Base-by-base conservation (phyloP, 2,113 vertebrate species). In the Aleadryas rufinucha region DNA sequence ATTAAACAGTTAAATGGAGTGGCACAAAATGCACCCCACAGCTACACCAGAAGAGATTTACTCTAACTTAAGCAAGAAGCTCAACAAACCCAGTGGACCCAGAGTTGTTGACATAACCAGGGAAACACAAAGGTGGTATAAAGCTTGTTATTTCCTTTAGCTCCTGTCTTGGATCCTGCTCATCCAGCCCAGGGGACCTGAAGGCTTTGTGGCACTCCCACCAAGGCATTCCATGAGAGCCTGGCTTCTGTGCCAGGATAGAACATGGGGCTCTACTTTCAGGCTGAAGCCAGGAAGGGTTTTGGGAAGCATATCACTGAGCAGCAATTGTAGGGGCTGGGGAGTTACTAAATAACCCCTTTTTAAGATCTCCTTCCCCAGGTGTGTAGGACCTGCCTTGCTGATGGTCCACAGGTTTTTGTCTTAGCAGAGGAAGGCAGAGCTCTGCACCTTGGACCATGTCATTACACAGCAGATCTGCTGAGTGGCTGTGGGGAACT, bases 221-320 rank as follows among this genome's bases (percentile, higher is more conserved):
- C 18, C 9, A 2, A 9, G 45, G 20, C 1, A 1, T 30, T 44
- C 59, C 6, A 0, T 2, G 2, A n/a, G 61, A 57, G 16, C 23
- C 66, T 68, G 57, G 15, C 21, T 50, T 18, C 74, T 42, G 33
- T n/a, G 47, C 59, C 23, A 24, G 63, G 23, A 6, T 20, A 63
- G 44, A 68, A 11, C 54, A 30, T 18, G 45, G 14, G 35, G 10
- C 47, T 77, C 41, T 64, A 6, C 57, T 74, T 70, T 74, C n/a
- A 77, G 63, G 31, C 54, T 69, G 71, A 12, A 3, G 4, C 16
- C 76, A 54, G 56, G 45, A 59, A 74, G 45, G 31, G 10, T 47
- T 94, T 89, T 66, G 59, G 71, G 76, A 69, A 90, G 17, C 18
- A 11, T 3, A 33, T 70, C 66, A 66, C 4, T 1, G 50, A 77